These are phyloP conservation scores for Chelonia mydas DNA, from an alignment of 2,797 vertebrate genomes.

Conservation along the genomic window DNA sequence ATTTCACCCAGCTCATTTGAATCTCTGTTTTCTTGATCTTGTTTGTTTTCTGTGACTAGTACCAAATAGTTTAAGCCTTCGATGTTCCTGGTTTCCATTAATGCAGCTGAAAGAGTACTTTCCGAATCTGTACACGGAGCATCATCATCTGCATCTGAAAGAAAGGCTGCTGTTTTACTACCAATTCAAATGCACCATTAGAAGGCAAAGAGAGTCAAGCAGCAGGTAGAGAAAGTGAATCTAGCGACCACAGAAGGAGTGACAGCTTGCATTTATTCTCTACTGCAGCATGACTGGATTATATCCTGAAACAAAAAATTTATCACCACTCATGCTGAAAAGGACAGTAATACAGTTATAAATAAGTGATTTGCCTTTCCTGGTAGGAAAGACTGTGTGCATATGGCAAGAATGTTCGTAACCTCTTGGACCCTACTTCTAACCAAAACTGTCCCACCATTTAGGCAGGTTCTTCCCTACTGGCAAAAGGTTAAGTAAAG, in stretches of 20 bases:
- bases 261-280: slow-evolving; percentile 14
- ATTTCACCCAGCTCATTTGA: slow-evolving; percentile 47
- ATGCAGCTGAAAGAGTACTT: slow-evolving; percentile 45
- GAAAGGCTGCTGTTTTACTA: not conserved
- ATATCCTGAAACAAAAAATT: not conserved
- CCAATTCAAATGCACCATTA: not conserved
- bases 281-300: not conserved
- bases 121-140: slow-evolving; percentile 60
- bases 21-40: slow-evolving; percentile 34
- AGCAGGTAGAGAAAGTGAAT: not conserved
- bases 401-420: slow-evolving; percentile 1
- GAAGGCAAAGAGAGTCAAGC: slow-evolving; percentile 22
- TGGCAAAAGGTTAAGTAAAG: not conserved
- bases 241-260: not conserved
- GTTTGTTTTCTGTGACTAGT: slow-evolving; percentile 65
- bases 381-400: not conserved
- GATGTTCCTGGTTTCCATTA: slow-evolving; percentile 76
- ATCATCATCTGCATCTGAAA: slow-evolving; percentile 63
- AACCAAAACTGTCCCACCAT: not conserved
- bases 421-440: not conserved
- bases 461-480: not conserved
- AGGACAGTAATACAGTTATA: not conserved
- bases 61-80: slow-evolving; percentile 84
- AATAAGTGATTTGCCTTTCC: not conserved
- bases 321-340: not conserved